A percentile compares a stretch with the other conserved stretches of the same genome.
Evolutionary conservation across 2,888 invertebrate species (phyloP).

Genomic region (Sceliomorpha sp.): DNA sequence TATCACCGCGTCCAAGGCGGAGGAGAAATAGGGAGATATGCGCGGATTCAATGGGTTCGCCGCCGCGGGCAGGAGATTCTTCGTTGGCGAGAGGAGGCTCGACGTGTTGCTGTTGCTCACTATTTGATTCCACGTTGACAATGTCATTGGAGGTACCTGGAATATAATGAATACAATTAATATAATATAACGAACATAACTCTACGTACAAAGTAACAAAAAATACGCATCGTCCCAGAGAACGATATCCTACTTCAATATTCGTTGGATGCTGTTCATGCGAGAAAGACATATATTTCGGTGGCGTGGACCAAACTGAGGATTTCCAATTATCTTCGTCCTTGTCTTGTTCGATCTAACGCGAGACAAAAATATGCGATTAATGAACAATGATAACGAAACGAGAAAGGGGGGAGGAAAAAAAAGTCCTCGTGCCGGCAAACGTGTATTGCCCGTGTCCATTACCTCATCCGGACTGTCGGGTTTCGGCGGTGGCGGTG

Average conservation of each 20-base stretch:
- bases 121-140: slow-evolving; percentile 71
- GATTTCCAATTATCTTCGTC: slow-evolving; percentile 68
- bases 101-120: slow-evolving; percentile 60
- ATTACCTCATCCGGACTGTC: slow-evolving; percentile 81
- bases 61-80: slow-evolving; percentile 71
- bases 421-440: too few relatives aligned
- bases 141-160: slow-evolving; percentile 71
- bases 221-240: too few relatives aligned
- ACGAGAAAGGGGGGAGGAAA: slow-evolving; percentile 18
- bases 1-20: slow-evolving; percentile 59
- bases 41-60: slow-evolving; percentile 75
- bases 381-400: too few relatives aligned
- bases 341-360: slow-evolving; percentile 48
- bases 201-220: too few relatives aligned
- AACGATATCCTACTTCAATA: slow-evolving; percentile 67
- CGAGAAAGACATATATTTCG: slow-evolving; percentile 65
- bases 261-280: slow-evolving; percentile 65
- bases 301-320: slow-evolving; percentile 74
- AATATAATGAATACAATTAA: slow-evolving; percentile 17
- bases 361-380: too few relatives aligned
- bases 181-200: too few relatives aligned
- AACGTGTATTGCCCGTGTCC: too few relatives aligned
- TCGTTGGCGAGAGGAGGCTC: slow-evolving; percentile 73
- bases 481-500: slow-evolving; percentile 79
- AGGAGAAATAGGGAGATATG: slow-evolving; percentile 70